Percentiles rank a stretch among this genome's conserved stretches.
These are phyloP conservation scores for Drosophila pandora DNA, from an alignment of 1,140 invertebrate genomes.

Conservation along the genomic window DNA sequence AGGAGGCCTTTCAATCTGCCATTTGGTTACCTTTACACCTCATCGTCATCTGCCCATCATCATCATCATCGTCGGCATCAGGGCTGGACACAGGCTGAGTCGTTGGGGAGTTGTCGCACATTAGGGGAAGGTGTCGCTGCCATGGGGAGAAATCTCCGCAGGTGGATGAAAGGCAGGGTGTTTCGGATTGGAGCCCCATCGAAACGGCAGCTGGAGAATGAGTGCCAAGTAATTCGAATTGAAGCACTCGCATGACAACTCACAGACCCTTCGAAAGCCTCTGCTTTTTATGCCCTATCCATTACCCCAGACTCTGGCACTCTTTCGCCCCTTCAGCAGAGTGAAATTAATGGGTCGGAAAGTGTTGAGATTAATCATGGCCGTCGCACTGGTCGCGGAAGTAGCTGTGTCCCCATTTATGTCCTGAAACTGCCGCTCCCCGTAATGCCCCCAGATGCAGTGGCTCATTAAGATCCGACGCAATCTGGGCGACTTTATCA, in stretches of 20 bases:
- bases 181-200: conserved; percentile 20
- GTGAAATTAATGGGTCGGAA: conserved; percentile 79
- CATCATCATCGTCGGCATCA: conserved; percentile 9
- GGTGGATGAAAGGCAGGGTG: conserved; percentile 38
- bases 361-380: conserved; percentile 81
- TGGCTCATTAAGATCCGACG: conserved; percentile 74
- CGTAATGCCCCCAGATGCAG: conserved; percentile 18
- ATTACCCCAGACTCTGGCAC: conserved; percentile 23
- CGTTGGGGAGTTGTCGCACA: conserved; percentile 31
- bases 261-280: conserved; percentile 16
- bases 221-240: conserved; percentile 45
- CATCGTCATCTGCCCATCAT: conserved; percentile 48
- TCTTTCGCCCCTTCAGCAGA: conserved; percentile 18
- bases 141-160: conserved; percentile 35
- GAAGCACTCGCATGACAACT: conserved; percentile 55
- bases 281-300: conserved; percentile 23
- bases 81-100: conserved; percentile 15
- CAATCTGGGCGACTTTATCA: conserved; percentile 71
- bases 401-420: conserved; percentile 41
- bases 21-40: conserved; percentile 56
- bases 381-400: conserved; percentile 48
- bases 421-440: conserved; percentile 17
- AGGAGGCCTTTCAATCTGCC: conserved; percentile 51
- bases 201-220: conserved; percentile 20
- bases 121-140: conserved; percentile 37